phyloP scores from a whole-genome alignment of 2,797 vertebrate species.

The Neosilurus hyrtlii region DNA sequence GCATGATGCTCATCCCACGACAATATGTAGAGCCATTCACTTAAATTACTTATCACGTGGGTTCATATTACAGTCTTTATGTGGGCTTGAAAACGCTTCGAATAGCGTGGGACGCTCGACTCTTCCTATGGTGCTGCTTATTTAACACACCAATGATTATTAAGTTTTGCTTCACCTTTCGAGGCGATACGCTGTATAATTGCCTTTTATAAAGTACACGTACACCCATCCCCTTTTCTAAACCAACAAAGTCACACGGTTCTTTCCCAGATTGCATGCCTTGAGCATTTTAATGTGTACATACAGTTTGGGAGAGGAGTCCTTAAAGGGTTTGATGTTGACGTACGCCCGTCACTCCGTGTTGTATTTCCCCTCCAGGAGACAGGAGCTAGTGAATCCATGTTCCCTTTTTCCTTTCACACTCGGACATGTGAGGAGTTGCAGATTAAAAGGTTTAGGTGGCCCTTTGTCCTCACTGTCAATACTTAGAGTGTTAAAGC shows the following conservation, averaged over 20 bases:
- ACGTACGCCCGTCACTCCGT: neutral
- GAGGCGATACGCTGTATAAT: conserved; percentile 22
- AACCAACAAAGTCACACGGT: neutral
- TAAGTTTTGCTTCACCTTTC: conserved; percentile 34
- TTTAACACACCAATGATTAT: conserved; percentile 41
- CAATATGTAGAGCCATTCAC: conserved; percentile 6
- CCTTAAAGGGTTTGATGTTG: neutral
- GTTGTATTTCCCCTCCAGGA: neutral
- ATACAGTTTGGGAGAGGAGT: conserved; percentile 2
- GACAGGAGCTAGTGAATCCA: neutral
- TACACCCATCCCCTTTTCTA: conserved; percentile 6
- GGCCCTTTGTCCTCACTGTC: conserved; percentile 6
- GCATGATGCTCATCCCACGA: conserved; percentile 12
- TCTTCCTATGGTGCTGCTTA: conserved; percentile 26
- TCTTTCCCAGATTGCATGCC: conserved; percentile 16
- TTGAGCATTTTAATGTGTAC: conserved; percentile 37
- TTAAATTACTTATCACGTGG: conserved; percentile 32
- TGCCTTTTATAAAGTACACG: conserved; percentile 29
- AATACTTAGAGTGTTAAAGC: conserved; percentile 22
- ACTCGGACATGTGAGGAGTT: conserved; percentile 25
- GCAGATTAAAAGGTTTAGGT: conserved; percentile 39
- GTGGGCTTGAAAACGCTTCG: conserved; percentile 39
- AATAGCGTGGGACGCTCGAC: conserved; percentile 24
- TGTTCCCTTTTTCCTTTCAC: conserved; percentile 1
- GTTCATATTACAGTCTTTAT: conserved; percentile 14